A percentile compares a stretch with the other conserved stretches of the same genome.
Conservation (phyloP, 2,113 vertebrate species). For the Ophthalmolycus amberensis region DNA sequence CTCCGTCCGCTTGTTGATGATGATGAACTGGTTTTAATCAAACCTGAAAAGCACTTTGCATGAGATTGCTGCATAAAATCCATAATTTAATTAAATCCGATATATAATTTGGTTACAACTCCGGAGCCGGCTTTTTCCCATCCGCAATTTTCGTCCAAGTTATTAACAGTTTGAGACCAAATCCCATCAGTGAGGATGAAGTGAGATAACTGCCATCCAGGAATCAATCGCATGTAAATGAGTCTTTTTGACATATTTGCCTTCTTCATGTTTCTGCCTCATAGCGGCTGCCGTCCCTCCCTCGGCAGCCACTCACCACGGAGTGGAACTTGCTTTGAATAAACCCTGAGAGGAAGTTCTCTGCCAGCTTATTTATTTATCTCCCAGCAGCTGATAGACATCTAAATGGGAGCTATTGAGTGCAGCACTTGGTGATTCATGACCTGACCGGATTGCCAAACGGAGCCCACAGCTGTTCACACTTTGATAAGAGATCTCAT, state of each 20-base stretch:
- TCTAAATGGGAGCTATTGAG: constrained; percentile 38
- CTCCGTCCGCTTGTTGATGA: neutral
- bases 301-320: neutral
- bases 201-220: neutral
- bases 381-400: constrained; percentile 5
- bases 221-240: neutral
- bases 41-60: neutral
- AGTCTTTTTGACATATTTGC: neutral
- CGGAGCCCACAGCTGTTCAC: constrained; percentile 53
- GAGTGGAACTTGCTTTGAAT: constrained; percentile 34
- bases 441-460: constrained; percentile 51
- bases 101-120: neutral
- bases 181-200: neutral
- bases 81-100: neutral
- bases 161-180: neutral
- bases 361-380: neutral
- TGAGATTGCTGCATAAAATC: neutral
- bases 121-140: neutral
- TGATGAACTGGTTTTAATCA: neutral
- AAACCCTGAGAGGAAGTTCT: constrained; percentile 6
- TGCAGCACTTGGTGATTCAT: constrained; percentile 46
- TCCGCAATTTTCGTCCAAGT: no score
- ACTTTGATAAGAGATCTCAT: constrained; percentile 66
- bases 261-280: neutral
- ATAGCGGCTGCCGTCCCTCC: neutral